Evolutionary conservation across 30 jellyfish, hydroid and myxozoan genomes (phyloP).

Genomic region (Haliclystus octoradiatus): DNA sequence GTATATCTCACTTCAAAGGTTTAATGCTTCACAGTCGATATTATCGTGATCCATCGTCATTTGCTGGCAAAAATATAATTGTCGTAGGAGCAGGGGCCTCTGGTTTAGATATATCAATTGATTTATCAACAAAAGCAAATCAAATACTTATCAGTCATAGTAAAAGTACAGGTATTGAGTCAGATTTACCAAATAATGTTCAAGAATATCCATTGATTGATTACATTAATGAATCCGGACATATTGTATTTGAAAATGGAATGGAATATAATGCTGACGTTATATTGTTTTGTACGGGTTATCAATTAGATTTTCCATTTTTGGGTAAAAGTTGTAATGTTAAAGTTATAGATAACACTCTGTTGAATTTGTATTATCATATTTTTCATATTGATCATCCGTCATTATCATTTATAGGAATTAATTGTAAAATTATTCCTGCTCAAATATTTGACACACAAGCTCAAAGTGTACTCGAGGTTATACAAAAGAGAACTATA

Average conservation of each 20-base stretch:
- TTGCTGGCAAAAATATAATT: conserved; percentile 19
- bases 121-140: conserved; percentile 39
- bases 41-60: conserved; percentile 59
- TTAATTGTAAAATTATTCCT: not conserved
- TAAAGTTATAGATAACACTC: conserved; percentile 2
- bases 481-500: not conserved
- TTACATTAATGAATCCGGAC: conserved; percentile 25
- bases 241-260: conserved; percentile 40
- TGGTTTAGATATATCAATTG: conserved; percentile 65
- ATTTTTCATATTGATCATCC: conserved; percentile 48
- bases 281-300: conserved; percentile 64
- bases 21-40: conserved; percentile 45
- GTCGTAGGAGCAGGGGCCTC: conserved; percentile 78
- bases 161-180: conserved; percentile 6
- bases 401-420: conserved; percentile 58
- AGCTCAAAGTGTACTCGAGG: not conserved
- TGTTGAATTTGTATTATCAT: conserved; percentile 54
- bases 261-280: conserved; percentile 28
- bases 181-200: conserved; percentile 23
- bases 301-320: conserved; percentile 54
- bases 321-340: conserved; percentile 32
- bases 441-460: not conserved
- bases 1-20: conserved; percentile 39
- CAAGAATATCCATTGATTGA: conserved; percentile 27
- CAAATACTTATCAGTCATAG: conserved; percentile 37